Percentiles rank a stretch among this genome's conserved stretches.
Evolutionary conservation across 2,113 vertebrate species (phyloP).

Genomic region (Neomonachus schauinslandi): DNA sequence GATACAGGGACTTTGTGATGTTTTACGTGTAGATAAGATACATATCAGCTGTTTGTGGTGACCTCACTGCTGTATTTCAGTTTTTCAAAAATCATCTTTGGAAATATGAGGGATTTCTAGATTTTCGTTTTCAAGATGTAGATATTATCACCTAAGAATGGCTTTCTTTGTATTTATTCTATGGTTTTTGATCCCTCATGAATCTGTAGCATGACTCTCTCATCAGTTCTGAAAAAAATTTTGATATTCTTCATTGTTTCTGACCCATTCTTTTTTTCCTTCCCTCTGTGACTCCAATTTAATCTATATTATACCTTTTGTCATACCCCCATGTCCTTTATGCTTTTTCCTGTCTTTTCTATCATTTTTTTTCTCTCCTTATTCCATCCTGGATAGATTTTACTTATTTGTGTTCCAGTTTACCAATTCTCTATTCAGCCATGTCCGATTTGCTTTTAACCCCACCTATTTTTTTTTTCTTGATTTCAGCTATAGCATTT

Average conservation of each 20-base stretch:
- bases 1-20: not conserved
- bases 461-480: not conserved
- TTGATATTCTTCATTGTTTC: not conserved
- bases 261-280: not conserved
- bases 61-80: not conserved
- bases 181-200: not conserved
- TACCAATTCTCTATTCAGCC: not conserved
- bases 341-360: not conserved
- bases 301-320: not conserved
- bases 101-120: slow-evolving; percentile 9
- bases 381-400: not conserved
- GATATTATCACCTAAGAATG: not conserved
- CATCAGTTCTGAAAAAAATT: slow-evolving; percentile 8
- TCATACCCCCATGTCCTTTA: not conserved
- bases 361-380: not conserved
- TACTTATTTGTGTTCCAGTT: slow-evolving; percentile 34
- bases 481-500: not conserved
- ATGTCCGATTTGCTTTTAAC: slow-evolving; percentile 4
- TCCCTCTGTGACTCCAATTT: not conserved
- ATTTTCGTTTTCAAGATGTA: slow-evolving; percentile 44
- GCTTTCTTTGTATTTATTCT: not conserved
- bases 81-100: slow-evolving; percentile 29
- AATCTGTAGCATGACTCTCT: not conserved
- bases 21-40: not conserved
- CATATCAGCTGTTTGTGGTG: not conserved